These are phyloP conservation scores for Hypsibius dujardini DNA, from an alignment of 1,140 invertebrate genomes.

Conservation along the genomic window DNA sequence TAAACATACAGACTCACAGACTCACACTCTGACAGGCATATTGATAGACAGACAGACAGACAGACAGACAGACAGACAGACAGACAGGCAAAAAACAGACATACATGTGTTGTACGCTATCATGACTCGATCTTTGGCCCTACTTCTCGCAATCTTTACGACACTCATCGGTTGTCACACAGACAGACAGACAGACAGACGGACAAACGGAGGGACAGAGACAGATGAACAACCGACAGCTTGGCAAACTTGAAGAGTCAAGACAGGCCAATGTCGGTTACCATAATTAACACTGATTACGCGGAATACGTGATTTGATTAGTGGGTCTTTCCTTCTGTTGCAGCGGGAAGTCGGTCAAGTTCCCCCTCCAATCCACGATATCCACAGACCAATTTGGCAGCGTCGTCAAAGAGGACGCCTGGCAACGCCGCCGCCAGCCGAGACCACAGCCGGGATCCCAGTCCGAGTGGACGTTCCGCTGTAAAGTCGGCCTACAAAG, in stretches of 20 bases:
- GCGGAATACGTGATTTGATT: background rate
- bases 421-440: conserved; percentile 12
- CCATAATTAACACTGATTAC: background rate
- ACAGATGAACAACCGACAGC: too few relatives aligned
- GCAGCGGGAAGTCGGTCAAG: conserved; percentile 22
- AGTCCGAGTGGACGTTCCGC: conserved; percentile 21
- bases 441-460: conserved; percentile 21
- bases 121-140: too few relatives aligned
- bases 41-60: background rate
- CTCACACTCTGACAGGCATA: background rate
- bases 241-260: too few relatives aligned
- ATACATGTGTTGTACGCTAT: too few relatives aligned
- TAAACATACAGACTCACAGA: too few relatives aligned
- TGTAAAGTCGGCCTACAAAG: conserved; percentile 17
- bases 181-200: too few relatives aligned
- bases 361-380: conserved; percentile 18
- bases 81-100: too few relatives aligned
- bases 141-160: too few relatives aligned
- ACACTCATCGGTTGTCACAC: too few relatives aligned
- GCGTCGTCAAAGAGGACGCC: conserved; percentile 14
- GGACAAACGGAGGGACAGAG: too few relatives aligned
- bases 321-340: background rate
- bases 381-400: background rate
- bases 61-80: too few relatives aligned
- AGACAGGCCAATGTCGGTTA: background rate